Conservation (phyloP, 2,888 invertebrate genomes). For the Syrista parreyssii region DNA sequence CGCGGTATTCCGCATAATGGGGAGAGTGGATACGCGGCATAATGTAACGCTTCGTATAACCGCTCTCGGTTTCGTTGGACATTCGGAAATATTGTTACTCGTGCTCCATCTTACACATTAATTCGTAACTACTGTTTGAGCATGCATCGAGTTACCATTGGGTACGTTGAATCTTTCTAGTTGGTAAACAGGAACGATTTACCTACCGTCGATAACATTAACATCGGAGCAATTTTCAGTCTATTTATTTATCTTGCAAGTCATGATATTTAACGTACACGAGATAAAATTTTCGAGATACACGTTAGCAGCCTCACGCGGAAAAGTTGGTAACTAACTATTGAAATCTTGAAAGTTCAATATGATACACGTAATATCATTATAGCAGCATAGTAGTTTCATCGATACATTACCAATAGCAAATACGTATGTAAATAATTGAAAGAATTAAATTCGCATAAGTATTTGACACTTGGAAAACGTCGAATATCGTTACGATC, state of each 20-base stretch:
- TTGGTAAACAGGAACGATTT: not conserved
- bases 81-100: not conserved
- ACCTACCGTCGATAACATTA: not conserved
- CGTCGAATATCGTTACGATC: too few species aligned
- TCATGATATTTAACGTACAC: not conserved
- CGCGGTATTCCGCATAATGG: not conserved
- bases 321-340: not conserved
- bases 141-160: not conserved
- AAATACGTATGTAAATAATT: too few species aligned
- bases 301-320: not conserved
- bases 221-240: not conserved
- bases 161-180: not conserved
- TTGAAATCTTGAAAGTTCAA: not conserved
- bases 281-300: not conserved
- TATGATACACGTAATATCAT: not conserved
- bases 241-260: not conserved
- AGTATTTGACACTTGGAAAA: too few species aligned
- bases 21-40: not conserved
- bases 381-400: too few species aligned
- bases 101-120: not conserved
- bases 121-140: not conserved
- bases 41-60: not conserved
- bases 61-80: not conserved
- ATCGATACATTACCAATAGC: too few species aligned
- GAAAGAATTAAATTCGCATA: too few species aligned